Evolutionary conservation across 2,888 invertebrate species (phyloP).

Genomic region (Agrochola litura): DNA sequence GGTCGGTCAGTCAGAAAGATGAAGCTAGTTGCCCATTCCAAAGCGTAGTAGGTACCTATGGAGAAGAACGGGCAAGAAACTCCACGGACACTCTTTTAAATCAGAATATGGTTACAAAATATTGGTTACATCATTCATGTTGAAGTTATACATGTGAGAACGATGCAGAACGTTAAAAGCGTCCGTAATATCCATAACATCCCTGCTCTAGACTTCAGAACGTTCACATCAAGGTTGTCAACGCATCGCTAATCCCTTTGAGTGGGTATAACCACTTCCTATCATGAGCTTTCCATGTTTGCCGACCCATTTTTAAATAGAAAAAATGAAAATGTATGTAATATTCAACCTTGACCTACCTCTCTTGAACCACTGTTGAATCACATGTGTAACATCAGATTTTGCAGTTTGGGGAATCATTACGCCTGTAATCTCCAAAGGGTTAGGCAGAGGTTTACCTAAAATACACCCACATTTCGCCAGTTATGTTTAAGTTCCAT

Average conservation of each 20-base stretch:
- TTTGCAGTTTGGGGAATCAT: background rate
- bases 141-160: no score
- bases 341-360: conserved; percentile 30
- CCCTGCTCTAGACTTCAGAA: conserved; percentile 1
- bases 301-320: conserved; percentile 45
- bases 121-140: no score
- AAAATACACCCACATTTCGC: no score
- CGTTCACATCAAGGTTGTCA: conserved; percentile 26
- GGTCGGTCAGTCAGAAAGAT: no score
- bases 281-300: conserved; percentile 26
- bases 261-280: conserved; percentile 35
- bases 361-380: background rate
- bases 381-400: background rate
- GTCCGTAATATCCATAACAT: no score
- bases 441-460: background rate
- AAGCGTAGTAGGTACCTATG: no score
- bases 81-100: no score
- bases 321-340: conserved; percentile 34
- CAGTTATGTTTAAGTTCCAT: no score
- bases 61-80: no score
- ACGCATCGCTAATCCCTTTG: conserved; percentile 45
- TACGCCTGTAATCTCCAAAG: background rate
- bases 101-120: no score
- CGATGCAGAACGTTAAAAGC: no score
- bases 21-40: no score